A percentile compares a stretch with the other conserved stretches of the same genome.
Evolutionary conservation across 2,797 vertebrate genomes (phyloP).

Genomic region (Lepus oiostolus): DNA sequence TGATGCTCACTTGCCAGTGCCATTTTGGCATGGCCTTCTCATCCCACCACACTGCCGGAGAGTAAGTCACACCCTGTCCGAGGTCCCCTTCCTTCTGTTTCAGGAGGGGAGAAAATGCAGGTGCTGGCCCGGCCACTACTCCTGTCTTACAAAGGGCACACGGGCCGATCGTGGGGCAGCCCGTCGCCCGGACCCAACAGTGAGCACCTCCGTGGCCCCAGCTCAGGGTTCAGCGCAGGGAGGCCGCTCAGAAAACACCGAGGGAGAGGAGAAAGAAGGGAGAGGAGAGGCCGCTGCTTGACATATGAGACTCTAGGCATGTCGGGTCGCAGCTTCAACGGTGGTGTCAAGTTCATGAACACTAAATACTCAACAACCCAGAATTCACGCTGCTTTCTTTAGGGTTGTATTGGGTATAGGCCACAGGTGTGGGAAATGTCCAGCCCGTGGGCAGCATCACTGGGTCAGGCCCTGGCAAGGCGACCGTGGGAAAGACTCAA

Average conservation of each 20-base stretch:
- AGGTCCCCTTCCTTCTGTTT: background rate
- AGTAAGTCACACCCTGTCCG: rapidly evolving
- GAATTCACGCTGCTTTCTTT: background rate
- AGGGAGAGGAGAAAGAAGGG: background rate
- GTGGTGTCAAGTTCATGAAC: background rate
- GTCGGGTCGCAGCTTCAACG: rapidly evolving
- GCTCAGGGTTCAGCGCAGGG: too few species aligned
- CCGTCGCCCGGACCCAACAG: background rate
- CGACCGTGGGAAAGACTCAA: too few species aligned
- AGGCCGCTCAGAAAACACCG: background rate
- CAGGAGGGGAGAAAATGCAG: background rate
- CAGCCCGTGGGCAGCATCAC: too few species aligned
- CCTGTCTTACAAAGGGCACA: background rate
- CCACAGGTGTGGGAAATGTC: too few species aligned
- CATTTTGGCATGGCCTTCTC: too few species aligned
- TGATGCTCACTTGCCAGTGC: too few species aligned
- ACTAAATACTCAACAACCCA: background rate
- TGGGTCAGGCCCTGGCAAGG: too few species aligned
- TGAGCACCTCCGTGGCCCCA: rapidly evolving
- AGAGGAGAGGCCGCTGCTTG: rapidly evolving
- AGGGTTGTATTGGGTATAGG: background rate
- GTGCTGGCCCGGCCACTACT: background rate
- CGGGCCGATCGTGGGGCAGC: too few species aligned
- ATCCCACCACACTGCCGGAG: too few species aligned
- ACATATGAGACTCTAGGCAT: rapidly evolving